Base-by-base conservation (phyloP, 2,888 invertebrate genomes). In the Lacanobia oleracea region DNA sequence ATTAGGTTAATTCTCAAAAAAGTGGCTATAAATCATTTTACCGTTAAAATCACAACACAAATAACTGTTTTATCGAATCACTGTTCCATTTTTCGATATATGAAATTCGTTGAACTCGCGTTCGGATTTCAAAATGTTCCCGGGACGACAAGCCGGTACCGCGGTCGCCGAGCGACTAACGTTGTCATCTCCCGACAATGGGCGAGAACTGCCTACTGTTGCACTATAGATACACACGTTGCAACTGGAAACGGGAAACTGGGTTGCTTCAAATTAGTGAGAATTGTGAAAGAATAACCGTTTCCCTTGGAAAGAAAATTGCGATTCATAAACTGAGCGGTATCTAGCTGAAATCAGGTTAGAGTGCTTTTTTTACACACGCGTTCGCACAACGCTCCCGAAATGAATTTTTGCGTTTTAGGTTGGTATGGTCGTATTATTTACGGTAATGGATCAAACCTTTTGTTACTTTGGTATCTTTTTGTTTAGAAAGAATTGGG, bases 81-180 rank as follows among this genome's bases (percentile, higher is more conserved):
- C 82, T 66, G 40, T 64, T 72, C 53, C 33, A 69, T 64, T 45
- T 67, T 79, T 74, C 4, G 43, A 70, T 63, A 66, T 48, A 16
- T 56, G 37, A 54, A 65, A 73, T 75, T 65, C 68, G 69, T 66
- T 64, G 37, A 67, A 74, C 56, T 43, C 75, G 72, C 68, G 80
- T 67, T 77, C 78, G 59, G 65, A 81, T 79, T 82, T 84, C 71
- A 62, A 75, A 43, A 75, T 67, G 66, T 77, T 74, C 66, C 61
- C 63, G 72, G 61, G 72, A 83, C 87, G 88, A 71, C 84, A 84
- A 83, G 79, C 84, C 87, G 78, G 88, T 81, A 79, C 89, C 90
- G 87, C 91, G 92, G 88, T 85, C 90, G 87, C 83, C 88, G 88
- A 86, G 90, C 92, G 92, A 81, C 82, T 82, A 75, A 85, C 83